These are phyloP conservation scores for Xenopus petersii DNA, from an alignment of 2,797 vertebrate genomes.

Conservation along the genomic window DNA sequence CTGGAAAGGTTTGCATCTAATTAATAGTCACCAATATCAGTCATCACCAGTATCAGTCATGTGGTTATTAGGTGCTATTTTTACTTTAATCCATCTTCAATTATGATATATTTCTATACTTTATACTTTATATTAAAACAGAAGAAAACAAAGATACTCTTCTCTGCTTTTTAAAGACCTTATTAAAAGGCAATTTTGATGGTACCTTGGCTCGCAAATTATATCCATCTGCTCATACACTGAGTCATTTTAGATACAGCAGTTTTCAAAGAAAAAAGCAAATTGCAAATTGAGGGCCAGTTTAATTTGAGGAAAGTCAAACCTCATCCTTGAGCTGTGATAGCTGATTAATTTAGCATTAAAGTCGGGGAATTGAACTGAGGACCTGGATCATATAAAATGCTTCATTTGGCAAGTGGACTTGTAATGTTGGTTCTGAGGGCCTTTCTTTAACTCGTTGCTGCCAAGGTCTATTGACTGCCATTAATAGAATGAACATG, in stretches of 20 bases:
- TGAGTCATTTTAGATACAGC: constrained; percentile 37
- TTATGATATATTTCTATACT: constrained; percentile 12
- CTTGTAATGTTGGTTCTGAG: not conserved
- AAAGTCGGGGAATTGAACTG: constrained; percentile 25
- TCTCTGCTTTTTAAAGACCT: constrained; percentile 40
- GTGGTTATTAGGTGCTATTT: not conserved
- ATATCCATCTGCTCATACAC: constrained; percentile 29
- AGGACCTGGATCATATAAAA: constrained; percentile 17
- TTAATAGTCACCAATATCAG: too few relatives aligned
- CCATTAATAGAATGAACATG: not conserved
- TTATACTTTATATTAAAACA: constrained; percentile 38
- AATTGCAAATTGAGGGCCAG: constrained; percentile 34
- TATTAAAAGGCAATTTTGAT: constrained; percentile 32
- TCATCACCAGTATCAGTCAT: too few relatives aligned
- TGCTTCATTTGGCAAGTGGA: constrained; percentile 6
- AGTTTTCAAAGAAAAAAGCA: constrained; percentile 34
- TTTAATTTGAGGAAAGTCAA: constrained; percentile 33
- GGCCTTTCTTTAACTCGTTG: not conserved
- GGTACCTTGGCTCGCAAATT: constrained; percentile 23
- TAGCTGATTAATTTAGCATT: constrained; percentile 45
- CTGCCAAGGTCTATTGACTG: not conserved
- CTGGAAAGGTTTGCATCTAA: too few relatives aligned
- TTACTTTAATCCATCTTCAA: constrained; percentile 10
- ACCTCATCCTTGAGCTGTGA: constrained; percentile 33
- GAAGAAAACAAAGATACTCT: constrained; percentile 3